These are phyloP conservation scores for Drosophila mojavensis DNA, from an alignment of 1,140 invertebrate species.

Conservation along the genomic window DNA sequence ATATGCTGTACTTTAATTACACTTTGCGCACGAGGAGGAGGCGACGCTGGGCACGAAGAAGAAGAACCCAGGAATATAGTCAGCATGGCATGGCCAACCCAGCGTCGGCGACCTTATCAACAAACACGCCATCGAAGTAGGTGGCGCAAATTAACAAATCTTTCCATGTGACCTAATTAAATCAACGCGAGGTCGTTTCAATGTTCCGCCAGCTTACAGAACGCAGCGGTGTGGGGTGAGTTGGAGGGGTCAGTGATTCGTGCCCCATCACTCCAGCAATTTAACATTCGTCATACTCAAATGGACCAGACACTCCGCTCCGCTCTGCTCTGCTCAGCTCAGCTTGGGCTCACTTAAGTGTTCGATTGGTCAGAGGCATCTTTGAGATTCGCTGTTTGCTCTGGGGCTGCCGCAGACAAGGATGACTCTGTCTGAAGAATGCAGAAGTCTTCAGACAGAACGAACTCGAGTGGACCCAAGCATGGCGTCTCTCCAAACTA, in stretches of 20 bases:
- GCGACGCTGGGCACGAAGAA: not conserved
- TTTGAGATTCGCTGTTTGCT: constrained; percentile 40
- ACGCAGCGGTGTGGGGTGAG: not conserved
- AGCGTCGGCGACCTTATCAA: constrained; percentile 51
- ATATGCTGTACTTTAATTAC: constrained; percentile 68
- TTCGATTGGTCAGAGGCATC: constrained; percentile 43
- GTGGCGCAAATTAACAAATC: constrained; percentile 80
- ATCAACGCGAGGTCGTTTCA: constrained; percentile 57
- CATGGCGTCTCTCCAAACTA: constrained; percentile 16
- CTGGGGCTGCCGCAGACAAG: constrained; percentile 23
- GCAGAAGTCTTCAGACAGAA: constrained; percentile 1
- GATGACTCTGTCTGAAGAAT: constrained; percentile 30
- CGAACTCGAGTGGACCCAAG: not conserved
- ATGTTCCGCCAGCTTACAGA: constrained; percentile 16
- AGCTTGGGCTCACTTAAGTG: constrained; percentile 36
- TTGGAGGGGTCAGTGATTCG: constrained; percentile 39
- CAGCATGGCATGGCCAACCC: constrained; percentile 32
- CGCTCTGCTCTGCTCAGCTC: not conserved
- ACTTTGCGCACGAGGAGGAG: constrained; percentile 15
- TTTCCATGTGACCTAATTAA: constrained; percentile 81
- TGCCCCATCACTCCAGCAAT: constrained; percentile 53
- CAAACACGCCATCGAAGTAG: constrained; percentile 76
- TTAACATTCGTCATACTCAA: constrained; percentile 77
- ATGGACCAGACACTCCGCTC: constrained; percentile 14
- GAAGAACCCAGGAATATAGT: not conserved